Conservation (phyloP, 2,888 invertebrate species). For the Drosophila tripunctata region DNA sequence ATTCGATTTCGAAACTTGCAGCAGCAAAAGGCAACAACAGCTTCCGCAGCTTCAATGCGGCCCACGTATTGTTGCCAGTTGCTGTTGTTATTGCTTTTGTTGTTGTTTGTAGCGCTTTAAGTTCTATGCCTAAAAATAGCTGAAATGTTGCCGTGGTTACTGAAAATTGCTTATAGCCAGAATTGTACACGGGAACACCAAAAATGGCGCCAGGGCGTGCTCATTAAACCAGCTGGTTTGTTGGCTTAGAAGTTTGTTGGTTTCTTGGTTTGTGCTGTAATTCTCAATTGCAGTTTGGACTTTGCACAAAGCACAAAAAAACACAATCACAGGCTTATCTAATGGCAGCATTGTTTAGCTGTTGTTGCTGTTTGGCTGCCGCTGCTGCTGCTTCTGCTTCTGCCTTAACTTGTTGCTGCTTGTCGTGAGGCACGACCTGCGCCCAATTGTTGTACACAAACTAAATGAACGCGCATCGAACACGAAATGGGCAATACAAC, state of each 20-base stretch:
- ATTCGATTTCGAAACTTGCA: conserved; percentile 54
- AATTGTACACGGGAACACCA: conserved; percentile 51
- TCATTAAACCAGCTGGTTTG: conserved; percentile 58
- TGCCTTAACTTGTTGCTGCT: conserved; percentile 34
- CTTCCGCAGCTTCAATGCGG: conserved; percentile 52
- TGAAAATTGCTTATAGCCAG: conserved; percentile 45
- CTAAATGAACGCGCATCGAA: conserved; percentile 77
- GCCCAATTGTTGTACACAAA: conserved; percentile 75
- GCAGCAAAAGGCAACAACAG: conserved; percentile 30
- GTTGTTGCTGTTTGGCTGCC: conserved; percentile 4
- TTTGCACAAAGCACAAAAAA: conserved; percentile 46
- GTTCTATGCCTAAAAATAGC: conserved; percentile 79
- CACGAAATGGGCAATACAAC: conserved; percentile 64
- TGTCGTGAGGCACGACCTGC: conserved; percentile 80
- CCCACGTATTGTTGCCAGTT: conserved; percentile 35
- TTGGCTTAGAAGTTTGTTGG: conserved; percentile 6
- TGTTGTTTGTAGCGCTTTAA: conserved; percentile 29
- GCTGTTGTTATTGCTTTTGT: conserved; percentile 12
- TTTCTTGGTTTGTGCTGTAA: conserved; percentile 1
- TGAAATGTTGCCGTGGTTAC: conserved; percentile 41
- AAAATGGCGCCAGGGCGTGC: conserved; percentile 80
- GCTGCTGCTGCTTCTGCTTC: conserved; percentile 6
- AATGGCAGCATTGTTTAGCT: conserved; percentile 51
- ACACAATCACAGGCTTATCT: conserved; percentile 53
- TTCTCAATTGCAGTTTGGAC: conserved; percentile 23